Percentiles rank a stretch among this genome's conserved stretches.
phyloP scores from a whole-genome alignment of 2,888 invertebrate genomes.

The Acanthosepion esculentum region DNA sequence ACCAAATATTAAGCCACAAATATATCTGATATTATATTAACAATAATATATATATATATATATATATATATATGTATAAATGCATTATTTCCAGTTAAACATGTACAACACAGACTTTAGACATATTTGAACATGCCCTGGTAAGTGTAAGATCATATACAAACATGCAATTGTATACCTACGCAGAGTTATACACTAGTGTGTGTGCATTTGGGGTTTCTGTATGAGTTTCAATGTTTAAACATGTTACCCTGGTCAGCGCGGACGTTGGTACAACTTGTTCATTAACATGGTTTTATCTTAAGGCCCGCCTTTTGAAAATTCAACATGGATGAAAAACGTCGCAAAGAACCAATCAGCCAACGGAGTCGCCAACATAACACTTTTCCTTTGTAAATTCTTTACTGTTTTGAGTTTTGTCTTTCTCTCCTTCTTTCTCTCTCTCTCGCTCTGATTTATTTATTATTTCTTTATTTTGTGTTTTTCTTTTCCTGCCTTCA shows the following conservation, averaged over 20 bases:
- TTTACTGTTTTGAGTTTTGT: no score
- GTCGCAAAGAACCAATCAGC: not conserved
- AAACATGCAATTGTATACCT: not conserved
- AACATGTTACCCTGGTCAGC: not conserved
- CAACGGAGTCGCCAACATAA: not conserved
- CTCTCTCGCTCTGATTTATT: not conserved
- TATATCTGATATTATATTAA: no score
- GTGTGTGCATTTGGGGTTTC: not conserved
- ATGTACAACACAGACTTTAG: not conserved
- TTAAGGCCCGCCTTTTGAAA: not conserved
- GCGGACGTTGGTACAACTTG: not conserved
- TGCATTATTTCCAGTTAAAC: no score
- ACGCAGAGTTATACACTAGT: not conserved
- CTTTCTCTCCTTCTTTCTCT: not conserved
- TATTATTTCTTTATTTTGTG: not conserved
- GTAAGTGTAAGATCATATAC: not conserved
- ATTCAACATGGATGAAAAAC: not conserved
- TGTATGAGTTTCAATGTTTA: not conserved
- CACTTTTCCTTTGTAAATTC: not conserved
- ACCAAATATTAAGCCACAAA: no score
- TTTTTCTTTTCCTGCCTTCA: not conserved
- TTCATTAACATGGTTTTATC: not conserved
- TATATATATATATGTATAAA: no score
- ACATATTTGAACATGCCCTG: not conserved
- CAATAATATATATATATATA: no score